Evolutionary conservation across 2,797 vertebrate genomes (phyloP).

Genomic region (Trachurus trachurus): DNA sequence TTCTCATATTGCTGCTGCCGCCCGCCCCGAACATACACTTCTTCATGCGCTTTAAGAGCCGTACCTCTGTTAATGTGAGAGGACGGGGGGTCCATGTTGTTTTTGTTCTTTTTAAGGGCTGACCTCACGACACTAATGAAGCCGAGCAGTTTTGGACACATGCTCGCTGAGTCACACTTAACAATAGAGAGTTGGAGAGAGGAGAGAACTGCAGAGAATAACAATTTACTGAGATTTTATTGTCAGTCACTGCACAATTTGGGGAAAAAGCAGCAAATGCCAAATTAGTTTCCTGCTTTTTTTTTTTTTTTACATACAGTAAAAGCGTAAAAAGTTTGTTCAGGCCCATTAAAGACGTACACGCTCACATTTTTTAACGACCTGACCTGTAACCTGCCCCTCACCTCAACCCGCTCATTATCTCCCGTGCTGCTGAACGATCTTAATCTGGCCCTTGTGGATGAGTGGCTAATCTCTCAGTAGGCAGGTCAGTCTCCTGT

Average conservation of each 20-base stretch:
- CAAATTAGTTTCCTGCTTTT: background rate
- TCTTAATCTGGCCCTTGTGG: conserved; percentile 66
- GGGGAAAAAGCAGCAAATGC: background rate
- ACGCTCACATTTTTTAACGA: conserved; percentile 28
- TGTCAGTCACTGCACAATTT: background rate
- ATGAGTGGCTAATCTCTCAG: conserved; percentile 67
- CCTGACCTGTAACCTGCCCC: conserved; percentile 33
- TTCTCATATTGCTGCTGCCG: conserved; percentile 70
- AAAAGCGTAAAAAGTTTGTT: too few species aligned
- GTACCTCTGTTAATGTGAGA: conserved; percentile 42
- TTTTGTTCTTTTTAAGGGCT: conserved; percentile 57
- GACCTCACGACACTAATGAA: conserved; percentile 59
- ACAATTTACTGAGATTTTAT: background rate
- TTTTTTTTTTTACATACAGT: conserved; percentile 7
- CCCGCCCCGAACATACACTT: conserved; percentile 51
- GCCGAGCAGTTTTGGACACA: conserved; percentile 23
- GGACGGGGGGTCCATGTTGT: conserved; percentile 57
- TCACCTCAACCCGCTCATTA: conserved; percentile 46
- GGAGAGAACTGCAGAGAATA: conserved; percentile 5
- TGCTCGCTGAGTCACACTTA: conserved; percentile 8
- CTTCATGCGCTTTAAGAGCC: conserved; percentile 52
- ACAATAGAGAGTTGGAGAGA: background rate
- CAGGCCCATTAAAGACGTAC: background rate
- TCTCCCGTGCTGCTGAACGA: conserved; percentile 46
- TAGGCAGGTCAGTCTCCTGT: conserved; percentile 55